Conservation (phyloP, 2,113 vertebrate species). For the Pangasianodon gigas region DNA sequence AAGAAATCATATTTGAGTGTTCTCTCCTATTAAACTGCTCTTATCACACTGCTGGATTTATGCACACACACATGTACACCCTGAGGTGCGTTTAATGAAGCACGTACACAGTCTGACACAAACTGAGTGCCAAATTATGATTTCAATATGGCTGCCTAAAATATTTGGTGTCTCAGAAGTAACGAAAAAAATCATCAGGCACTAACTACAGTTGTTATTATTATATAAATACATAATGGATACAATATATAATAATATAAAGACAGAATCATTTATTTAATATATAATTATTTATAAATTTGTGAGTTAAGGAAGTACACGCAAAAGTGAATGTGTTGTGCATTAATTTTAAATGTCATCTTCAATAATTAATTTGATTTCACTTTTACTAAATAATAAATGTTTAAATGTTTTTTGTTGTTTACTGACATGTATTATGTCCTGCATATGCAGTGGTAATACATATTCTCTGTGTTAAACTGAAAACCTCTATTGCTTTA, state of each 20-base stretch:
- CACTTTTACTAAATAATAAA: background rate
- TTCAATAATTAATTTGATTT: background rate
- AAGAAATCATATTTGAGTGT: constrained; percentile 26
- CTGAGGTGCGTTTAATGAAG: background rate
- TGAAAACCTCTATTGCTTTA: background rate
- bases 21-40: constrained; percentile 7
- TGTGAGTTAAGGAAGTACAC: background rate
- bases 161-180: background rate
- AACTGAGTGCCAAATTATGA: constrained; percentile 14
- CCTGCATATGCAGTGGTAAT: background rate
- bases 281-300: background rate
- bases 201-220: background rate
- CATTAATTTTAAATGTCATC: background rate
- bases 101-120: constrained; percentile 53
- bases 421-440: background rate
- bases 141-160: background rate
- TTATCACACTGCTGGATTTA: constrained; percentile 19
- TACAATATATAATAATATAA: background rate
- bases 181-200: background rate
- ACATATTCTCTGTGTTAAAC: background rate
- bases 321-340: no score
- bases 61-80: constrained; percentile 14
- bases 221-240: background rate
- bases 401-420: background rate
- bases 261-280: background rate